These are phyloP conservation scores for Sicus ferrugineus DNA, from an alignment of 2,888 invertebrate genomes.

Conservation along the genomic window DNA sequence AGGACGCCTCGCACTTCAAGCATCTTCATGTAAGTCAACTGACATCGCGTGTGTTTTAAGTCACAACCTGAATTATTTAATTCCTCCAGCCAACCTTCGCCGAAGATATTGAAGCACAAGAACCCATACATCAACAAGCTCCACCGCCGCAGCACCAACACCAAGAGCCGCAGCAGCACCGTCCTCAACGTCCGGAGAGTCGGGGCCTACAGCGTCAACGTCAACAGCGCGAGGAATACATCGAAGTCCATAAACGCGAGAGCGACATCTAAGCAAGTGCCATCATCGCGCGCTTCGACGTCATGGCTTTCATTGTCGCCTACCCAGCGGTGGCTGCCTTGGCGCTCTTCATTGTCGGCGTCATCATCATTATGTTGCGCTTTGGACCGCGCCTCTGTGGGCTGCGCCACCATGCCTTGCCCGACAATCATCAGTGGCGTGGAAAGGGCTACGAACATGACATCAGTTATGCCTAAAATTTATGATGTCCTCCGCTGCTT, in stretches of 20 bases:
- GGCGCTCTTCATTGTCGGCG: constrained; percentile 76
- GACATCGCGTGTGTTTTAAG: no score
- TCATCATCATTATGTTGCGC: constrained; percentile 78
- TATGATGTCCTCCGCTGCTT: no score
- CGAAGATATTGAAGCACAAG: constrained; percentile 56
- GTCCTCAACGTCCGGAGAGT: constrained; percentile 58
- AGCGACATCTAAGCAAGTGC: constrained; percentile 74
- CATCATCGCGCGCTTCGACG: constrained; percentile 24
- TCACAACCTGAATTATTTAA: no score
- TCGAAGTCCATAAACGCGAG: constrained; percentile 79
- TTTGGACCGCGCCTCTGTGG: constrained; percentile 78
- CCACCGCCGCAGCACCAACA: neutral
- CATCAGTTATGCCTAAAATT: constrained; percentile 62
- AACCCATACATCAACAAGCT: constrained; percentile 47
- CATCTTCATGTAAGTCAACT: constrained; percentile 51
- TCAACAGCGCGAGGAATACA: constrained; percentile 64
- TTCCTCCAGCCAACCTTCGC: no score
- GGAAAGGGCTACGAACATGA: constrained; percentile 65
- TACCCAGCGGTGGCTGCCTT: constrained; percentile 81
- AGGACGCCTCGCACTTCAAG: constrained; percentile 66
- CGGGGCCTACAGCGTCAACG: constrained; percentile 57
- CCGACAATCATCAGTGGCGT: constrained; percentile 74
- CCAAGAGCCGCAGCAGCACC: constrained; percentile 48
- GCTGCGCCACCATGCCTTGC: constrained; percentile 73
- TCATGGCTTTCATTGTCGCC: constrained; percentile 76